Conservation (phyloP, 2,113 vertebrate species). For the Oryzias javanicus region DNA sequence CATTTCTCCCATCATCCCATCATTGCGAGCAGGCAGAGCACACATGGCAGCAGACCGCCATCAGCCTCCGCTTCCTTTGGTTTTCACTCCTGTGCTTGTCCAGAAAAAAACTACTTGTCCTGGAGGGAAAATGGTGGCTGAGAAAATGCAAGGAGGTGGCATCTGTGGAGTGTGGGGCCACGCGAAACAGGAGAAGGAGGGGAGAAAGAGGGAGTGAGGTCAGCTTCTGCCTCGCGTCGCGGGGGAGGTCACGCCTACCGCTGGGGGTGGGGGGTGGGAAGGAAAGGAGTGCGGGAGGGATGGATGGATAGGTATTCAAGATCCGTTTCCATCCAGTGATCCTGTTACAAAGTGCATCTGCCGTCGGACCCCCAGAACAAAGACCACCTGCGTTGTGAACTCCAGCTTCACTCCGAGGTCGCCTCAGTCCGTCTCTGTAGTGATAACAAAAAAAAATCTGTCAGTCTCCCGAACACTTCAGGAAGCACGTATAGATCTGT, state of each 20-base stretch:
- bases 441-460: not conserved
- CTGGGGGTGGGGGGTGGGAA: conserved; percentile 17
- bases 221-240: conserved; percentile 35
- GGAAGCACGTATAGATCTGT: not conserved
- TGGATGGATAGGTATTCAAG: conserved; percentile 25
- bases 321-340: conserved; percentile 65
- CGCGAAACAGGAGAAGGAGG: conserved; percentile 1
- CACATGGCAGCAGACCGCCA: conserved; percentile 16
- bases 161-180: not conserved
- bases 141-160: conserved; percentile 9
- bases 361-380: conserved; percentile 38
- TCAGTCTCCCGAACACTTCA: conserved; percentile 3
- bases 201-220: conserved; percentile 11
- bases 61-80: conserved; percentile 16
- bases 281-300: conserved; percentile 1
- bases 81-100: conserved; percentile 7
- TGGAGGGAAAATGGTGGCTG: conserved; percentile 38
- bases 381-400: conserved; percentile 55
- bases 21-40: conserved; percentile 37
- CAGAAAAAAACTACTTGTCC: conserved; percentile 3
- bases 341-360: conserved; percentile 64
- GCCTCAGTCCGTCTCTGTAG: conserved; percentile 63
- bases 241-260: conserved; percentile 38
- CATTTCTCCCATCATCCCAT: conserved; percentile 10
- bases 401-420: conserved; percentile 26